Evolutionary conservation across 1,140 invertebrate species (phyloP), one percentile per base, ranked within the genome.

Genomic region (Drosophila teissieri): DNA sequence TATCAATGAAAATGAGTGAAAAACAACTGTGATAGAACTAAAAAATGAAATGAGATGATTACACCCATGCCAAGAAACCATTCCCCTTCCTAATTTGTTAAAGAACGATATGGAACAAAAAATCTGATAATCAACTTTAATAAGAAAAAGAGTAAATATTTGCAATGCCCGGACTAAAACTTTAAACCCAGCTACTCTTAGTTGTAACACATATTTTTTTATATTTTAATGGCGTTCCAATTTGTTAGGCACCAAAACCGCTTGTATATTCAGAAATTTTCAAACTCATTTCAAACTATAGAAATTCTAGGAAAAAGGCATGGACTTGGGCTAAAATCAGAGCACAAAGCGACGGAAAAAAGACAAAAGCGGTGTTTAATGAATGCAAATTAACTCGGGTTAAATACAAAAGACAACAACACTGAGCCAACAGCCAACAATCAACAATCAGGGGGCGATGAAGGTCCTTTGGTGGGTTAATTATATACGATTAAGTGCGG

Each of bases 391-490:
- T 11, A 70, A 42, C 48, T 57, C 17, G 42, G 51, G 64, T 69
- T 70, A 69, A 69, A 67, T 17, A 57, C 64, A 55, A 56, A 34
- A 70, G 19, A 56, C 49, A 62, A 52, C 58, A 31, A 52, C 49
- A 52, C 15, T 17, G 27, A 51, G 27, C 48, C 31, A 49, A 40
- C 49, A 48, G 40, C 34, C 63, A 67, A 45, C 62, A 54, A 36
- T 31, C 51, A 48, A 45, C 67, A 70, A 70, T 70, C 65, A 49
- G 52, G 46, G 64, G 52, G 51, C 52, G 53, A 70, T 70, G 67
- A 70, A 65, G 64, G 67, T 70, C 67, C 67, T 70, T 70, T 10
- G 46, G 44, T 56, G 65, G 67, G 51, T 70, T 40, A 70, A 44
- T 45, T 74, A 64, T 46, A 39, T 51, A 57, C 62, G 56, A 44